These are phyloP conservation scores for Macropis europaea DNA, from an alignment of 2,888 invertebrate genomes.

Conservation along the genomic window DNA sequence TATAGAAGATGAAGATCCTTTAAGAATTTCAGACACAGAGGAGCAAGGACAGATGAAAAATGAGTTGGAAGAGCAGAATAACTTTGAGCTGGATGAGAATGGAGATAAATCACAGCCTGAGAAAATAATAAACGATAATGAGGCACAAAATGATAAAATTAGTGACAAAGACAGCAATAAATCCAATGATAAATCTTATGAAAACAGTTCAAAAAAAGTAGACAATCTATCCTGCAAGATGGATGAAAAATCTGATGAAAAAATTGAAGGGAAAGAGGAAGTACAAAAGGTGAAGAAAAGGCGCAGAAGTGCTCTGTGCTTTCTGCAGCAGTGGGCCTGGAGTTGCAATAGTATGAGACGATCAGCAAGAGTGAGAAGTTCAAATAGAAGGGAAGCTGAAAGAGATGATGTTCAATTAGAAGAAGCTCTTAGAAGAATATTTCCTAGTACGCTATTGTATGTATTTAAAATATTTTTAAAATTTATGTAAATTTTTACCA, in stretches of 20 bases:
- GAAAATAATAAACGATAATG: conserved; percentile 65
- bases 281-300: conserved; percentile 83
- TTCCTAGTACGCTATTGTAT: conserved; percentile 83
- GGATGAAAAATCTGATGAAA: conserved; percentile 74
- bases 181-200: conserved; percentile 62
- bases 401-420: conserved; percentile 84
- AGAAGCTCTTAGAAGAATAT: conserved; percentile 85
- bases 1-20: conserved; percentile 71
- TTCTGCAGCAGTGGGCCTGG: conserved; percentile 90
- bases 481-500: conserved; percentile 23
- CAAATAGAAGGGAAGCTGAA: conserved; percentile 82
- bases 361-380: conserved; percentile 79
- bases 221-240: conserved; percentile 62
- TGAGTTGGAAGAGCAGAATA: conserved; percentile 51
- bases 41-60: conserved; percentile 56
- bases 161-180: conserved; percentile 74
- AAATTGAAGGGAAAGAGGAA: conserved; percentile 79
- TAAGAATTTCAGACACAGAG: conserved; percentile 66
- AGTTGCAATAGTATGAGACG: conserved; percentile 81
- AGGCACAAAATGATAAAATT: conserved; percentile 76
- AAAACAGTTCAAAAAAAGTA: conserved; percentile 65
- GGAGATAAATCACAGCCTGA: conserved; percentile 75
- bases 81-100: conserved; percentile 47
- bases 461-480: conserved; percentile 26
- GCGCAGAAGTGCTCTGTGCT: conserved; percentile 87